A percentile compares a stretch with the other conserved stretches of the same genome.
phyloP scores from a whole-genome alignment of 2,113 vertebrate species.

The Oreochromis tanganicae region DNA sequence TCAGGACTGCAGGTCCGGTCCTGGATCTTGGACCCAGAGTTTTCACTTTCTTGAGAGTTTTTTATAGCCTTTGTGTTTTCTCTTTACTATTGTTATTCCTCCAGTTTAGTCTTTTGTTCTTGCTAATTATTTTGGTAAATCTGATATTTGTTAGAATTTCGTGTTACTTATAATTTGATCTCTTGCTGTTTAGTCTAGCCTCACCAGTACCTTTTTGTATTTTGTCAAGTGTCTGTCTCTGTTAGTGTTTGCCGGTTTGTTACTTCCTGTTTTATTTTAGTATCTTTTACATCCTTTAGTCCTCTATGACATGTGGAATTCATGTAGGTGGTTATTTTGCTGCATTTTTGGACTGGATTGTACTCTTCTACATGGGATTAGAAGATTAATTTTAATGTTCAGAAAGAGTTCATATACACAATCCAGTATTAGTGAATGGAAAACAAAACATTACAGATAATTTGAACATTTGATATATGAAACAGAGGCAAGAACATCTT shows the following conservation, averaged over 20 bases:
- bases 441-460: not conserved
- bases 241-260: not conserved
- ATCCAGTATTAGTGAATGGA: not conserved
- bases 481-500: too few relatives aligned
- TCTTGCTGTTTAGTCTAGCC: not conserved
- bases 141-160: not conserved
- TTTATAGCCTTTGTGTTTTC: not conserved
- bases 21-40: not conserved
- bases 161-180: not conserved
- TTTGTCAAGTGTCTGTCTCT: rapidly evolving
- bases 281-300: not conserved
- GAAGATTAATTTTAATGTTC: not conserved
- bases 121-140: rapidly evolving
- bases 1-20: not conserved
- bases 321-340: not conserved
- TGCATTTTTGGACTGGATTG: not conserved
- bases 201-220: not conserved
- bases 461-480: not conserved
- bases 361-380: not conserved
- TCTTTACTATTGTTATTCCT: not conserved
- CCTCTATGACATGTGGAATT: not conserved
- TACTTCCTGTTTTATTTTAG: not conserved
- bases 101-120: not conserved
- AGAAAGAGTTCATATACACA: not conserved
- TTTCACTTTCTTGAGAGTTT: not conserved